Base-by-base conservation (phyloP, 2,113 vertebrate genomes). In the Sinocyclocheilus grahami region DNA sequence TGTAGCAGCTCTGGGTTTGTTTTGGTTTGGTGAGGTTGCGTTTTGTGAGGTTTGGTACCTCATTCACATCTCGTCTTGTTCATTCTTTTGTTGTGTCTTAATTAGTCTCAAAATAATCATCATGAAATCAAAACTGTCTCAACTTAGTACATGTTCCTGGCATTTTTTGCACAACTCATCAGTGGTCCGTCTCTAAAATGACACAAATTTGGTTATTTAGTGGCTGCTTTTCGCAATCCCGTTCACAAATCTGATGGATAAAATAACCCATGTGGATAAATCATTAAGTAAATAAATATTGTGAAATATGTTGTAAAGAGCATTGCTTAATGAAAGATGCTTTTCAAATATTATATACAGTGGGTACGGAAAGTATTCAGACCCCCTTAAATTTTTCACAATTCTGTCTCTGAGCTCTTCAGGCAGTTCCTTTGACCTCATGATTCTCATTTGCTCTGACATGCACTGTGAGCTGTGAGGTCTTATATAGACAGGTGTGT, bases 1-100 rank as follows among this genome's bases (percentile, higher is more conserved):
- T 75, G 33, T 75, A 75, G 71, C 39, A 75, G 71, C 71, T 74
- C 71, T 37, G 71, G 71, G 37, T 74, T n/a, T 74, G 71, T 46
- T 85, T 75, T 24, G 71, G 37, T 46, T 71, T 67, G 24, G 4
- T 1, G 33, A 71, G 30, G 16, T 13, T n/a, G 9, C n/a, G 10
- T 39, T 78, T 39, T 24, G 55, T 33, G 51, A 12, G 27, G 78
- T 62, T 63, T 16, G 20, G 22, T 18, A 37, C 2, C 22, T 58
- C 13, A 3, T 22, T 27, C 27, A 27, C 27, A 27, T 27, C 27
- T 1, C 16, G 46, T 53, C 46, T 9, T 39, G 67, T 37, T 80
- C 11, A n/a, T 10, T 46, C 37, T 7, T 10, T 46, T 4, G 16
- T 5, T 27, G 58, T 62, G 11, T n/a, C 20, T 24, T 63, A 33